Evolutionary conservation across 2,888 invertebrate species (phyloP).

Genomic region (Leptinotarsa tumamoca): DNA sequence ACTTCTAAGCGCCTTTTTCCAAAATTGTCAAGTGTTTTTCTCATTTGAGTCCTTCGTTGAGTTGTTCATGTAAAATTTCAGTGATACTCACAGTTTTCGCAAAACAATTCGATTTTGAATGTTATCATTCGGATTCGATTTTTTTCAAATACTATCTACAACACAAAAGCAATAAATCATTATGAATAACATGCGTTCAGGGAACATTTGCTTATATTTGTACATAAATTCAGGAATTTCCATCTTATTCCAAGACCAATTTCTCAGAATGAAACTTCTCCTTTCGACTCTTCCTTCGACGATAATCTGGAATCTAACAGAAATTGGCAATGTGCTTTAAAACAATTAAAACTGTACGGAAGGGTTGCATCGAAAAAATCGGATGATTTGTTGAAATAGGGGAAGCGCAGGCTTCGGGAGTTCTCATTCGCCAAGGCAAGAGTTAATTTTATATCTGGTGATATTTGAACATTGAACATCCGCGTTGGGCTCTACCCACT

Average conservation of each 20-base stretch:
- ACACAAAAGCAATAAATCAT: too few species aligned
- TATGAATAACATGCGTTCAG: too few species aligned
- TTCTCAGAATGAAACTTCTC: constrained; percentile 4
- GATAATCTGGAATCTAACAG: constrained; percentile 51
- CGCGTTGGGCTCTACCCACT: constrained; percentile 40
- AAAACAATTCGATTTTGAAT: too few species aligned
- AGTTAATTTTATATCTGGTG: constrained; percentile 53
- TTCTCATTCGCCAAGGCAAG: constrained; percentile 45
- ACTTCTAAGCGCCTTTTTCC: too few species aligned
- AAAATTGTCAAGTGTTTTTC: too few species aligned
- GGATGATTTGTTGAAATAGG: constrained; percentile 63
- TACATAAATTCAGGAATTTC: not conserved
- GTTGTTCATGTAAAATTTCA: too few species aligned
- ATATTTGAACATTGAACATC: constrained; percentile 52
- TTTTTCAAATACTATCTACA: too few species aligned
- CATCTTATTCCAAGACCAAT: constrained; percentile 1
- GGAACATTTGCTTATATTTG: not conserved
- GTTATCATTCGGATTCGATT: too few species aligned
- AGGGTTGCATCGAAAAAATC: constrained; percentile 62
- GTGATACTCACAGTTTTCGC: too few species aligned
- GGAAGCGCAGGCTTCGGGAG: constrained; percentile 50
- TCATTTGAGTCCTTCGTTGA: too few species aligned
- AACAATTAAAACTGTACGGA: constrained; percentile 63
- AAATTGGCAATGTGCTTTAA: constrained; percentile 64
- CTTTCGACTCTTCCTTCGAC: constrained; percentile 10